phyloP scores from a whole-genome alignment of 1,140 invertebrate genomes.

The Drosophila kikkawai region DNA sequence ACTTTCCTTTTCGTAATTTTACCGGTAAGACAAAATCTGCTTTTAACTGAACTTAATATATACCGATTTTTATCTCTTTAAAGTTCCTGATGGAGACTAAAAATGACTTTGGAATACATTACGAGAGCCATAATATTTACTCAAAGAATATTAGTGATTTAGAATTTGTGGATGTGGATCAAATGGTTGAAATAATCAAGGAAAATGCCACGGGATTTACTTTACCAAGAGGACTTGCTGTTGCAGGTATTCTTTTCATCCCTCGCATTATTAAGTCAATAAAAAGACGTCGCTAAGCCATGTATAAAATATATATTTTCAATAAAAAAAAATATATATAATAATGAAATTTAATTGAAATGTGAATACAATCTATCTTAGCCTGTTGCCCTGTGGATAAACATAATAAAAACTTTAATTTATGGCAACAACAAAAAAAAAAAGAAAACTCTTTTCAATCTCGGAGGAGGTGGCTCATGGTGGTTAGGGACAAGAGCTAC shows the following conservation, averaged over 20 bases:
- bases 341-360: background rate
- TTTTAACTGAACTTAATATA: background rate
- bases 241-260: rapidly evolving
- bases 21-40: background rate
- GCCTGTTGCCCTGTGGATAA: conserved; percentile 67
- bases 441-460: conserved; percentile 75
- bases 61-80: background rate
- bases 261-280: no score
- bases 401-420: conserved; percentile 71
- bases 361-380: background rate
- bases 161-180: background rate
- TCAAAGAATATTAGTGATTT: background rate
- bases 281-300: background rate
- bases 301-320: background rate
- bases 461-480: conserved; percentile 33
- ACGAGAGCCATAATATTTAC: background rate
- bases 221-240: background rate
- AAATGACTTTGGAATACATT: background rate
- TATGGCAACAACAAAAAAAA: conserved; percentile 32
- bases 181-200: conserved; percentile 2
- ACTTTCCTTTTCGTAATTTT: background rate
- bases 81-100: background rate
- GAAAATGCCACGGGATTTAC: rapidly evolving
- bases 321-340: background rate
- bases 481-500: conserved; percentile 17